Conservation (phyloP, 2,797 vertebrate genomes). For the Antennarius maculatus region DNA sequence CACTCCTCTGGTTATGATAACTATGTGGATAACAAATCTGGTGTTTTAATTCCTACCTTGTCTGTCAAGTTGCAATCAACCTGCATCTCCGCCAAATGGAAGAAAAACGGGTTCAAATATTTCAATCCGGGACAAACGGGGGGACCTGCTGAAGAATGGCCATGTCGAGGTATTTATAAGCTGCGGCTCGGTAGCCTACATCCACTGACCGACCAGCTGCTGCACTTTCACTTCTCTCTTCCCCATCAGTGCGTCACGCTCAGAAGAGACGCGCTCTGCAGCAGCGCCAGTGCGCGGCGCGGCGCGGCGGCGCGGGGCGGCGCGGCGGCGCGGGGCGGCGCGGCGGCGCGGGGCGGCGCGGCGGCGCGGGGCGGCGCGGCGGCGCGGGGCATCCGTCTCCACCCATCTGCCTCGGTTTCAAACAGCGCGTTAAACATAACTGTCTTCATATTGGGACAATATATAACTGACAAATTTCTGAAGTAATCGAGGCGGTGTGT, state of each 20-base stretch:
- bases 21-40: slow-evolving; percentile 10
- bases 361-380: background rate
- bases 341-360: background rate
- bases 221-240: slow-evolving; percentile 56
- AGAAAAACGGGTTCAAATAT: slow-evolving; percentile 20
- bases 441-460: background rate
- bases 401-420: no score
- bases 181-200: slow-evolving; percentile 14
- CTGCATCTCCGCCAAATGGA: slow-evolving; percentile 44
- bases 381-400: no score
- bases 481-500: background rate
- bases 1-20: slow-evolving; percentile 5
- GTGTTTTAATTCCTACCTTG: slow-evolving; percentile 38
- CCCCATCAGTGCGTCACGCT: slow-evolving; percentile 31
- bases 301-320: background rate
- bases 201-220: slow-evolving; percentile 40
- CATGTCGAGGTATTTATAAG: slow-evolving; percentile 32
- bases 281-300: slow-evolving; percentile 8
- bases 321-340: background rate
- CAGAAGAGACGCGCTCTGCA: background rate
- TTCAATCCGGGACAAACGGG: slow-evolving; percentile 7
- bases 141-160: background rate
- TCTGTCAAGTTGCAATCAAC: slow-evolving; percentile 49
- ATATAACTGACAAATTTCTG: background rate
- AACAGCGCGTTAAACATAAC: background rate